These are phyloP conservation scores for Tauraco hartlaubi DNA, from an alignment of 2,797 vertebrate species.

Conservation along the genomic window DNA sequence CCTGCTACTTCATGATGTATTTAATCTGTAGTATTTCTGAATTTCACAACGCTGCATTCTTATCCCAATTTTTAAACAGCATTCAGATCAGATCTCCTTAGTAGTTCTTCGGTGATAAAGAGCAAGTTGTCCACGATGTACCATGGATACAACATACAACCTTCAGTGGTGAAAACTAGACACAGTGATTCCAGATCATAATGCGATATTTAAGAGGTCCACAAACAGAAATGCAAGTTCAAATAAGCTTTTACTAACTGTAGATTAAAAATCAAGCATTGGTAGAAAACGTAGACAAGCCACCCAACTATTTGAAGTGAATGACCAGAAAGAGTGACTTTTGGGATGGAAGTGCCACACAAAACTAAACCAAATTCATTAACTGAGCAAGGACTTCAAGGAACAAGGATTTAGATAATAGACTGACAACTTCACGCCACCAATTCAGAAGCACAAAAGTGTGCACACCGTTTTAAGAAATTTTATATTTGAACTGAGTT, in stretches of 20 bases:
- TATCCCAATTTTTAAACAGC: conserved; percentile 10
- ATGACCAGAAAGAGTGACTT: background rate
- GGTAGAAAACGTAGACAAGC: background rate
- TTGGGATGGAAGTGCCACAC: background rate
- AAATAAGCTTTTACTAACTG: background rate
- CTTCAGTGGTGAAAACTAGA: background rate
- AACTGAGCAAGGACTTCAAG: background rate
- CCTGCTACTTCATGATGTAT: conserved; percentile 12
- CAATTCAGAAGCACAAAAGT: background rate
- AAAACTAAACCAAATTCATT: background rate
- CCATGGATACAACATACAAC: background rate
- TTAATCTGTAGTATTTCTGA: conserved; percentile 12
- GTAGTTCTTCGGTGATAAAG: conserved; percentile 13
- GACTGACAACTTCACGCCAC: background rate
- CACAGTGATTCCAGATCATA: background rate
- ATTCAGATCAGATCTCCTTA: conserved; percentile 26
- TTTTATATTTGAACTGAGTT: background rate
- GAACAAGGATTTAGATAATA: background rate
- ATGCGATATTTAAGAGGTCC: background rate
- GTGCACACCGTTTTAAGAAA: background rate
- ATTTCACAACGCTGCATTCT: background rate
- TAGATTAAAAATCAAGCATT: background rate
- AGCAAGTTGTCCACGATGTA: background rate
- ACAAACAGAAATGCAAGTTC: background rate
- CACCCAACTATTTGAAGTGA: background rate